These are phyloP conservation scores for Cheumatopsyche charites DNA, from an alignment of 1,140 invertebrate genomes.

Conservation along the genomic window DNA sequence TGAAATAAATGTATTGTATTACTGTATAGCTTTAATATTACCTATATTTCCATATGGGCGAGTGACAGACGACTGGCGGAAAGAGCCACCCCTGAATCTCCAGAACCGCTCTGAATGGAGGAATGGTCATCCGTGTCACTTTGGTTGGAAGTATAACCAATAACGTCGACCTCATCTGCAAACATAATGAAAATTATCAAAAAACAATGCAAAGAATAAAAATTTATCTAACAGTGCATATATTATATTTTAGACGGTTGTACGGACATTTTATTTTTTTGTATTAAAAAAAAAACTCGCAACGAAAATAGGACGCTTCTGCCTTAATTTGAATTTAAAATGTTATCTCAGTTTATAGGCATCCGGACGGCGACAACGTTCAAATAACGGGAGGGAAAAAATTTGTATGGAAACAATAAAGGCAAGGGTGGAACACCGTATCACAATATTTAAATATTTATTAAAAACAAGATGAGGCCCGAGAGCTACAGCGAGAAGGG, in stretches of 20 bases:
- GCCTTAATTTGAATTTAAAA: constrained; percentile 36
- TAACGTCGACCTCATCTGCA: constrained; percentile 88
- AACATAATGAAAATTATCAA: constrained; percentile 50
- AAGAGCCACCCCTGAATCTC: constrained; percentile 79
- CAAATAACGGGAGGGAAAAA: constrained; percentile 26
- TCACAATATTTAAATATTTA: constrained; percentile 36
- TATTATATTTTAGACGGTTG: background rate
- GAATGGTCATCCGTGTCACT: constrained; percentile 85
- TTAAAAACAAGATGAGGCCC: constrained; percentile 21
- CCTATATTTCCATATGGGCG: constrained; percentile 61
- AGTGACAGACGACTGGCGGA: constrained; percentile 72
- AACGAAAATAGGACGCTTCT: background rate
- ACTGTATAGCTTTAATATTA: constrained; percentile 11
- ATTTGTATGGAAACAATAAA: constrained; percentile 30
- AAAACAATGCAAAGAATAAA: background rate
- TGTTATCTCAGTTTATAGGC: constrained; percentile 25
- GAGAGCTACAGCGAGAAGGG: no score
- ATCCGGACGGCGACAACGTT: constrained; percentile 13
- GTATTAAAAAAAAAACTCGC: background rate
- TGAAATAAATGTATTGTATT: no score
- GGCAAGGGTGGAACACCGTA: background rate
- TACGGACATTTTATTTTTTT: background rate
- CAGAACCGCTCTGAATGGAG: constrained; percentile 76
- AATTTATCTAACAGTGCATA: background rate
- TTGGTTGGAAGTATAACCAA: constrained; percentile 84